phyloP scores from a whole-genome alignment of 2,888 invertebrate genomes.

The Nomada lathburiana region DNA sequence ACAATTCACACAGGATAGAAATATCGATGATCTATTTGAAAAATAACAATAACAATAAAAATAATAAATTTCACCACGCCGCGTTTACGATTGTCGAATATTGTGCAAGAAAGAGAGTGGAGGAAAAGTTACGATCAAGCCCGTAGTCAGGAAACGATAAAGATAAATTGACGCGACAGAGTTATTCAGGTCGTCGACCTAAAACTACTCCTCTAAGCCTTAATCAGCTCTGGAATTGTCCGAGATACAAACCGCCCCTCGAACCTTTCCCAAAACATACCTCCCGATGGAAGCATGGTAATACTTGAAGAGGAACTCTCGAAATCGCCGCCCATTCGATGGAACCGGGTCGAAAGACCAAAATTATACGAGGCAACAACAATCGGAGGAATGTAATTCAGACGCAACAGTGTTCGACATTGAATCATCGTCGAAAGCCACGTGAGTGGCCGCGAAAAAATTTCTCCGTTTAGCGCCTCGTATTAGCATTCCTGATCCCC shows the following conservation, averaged over 20 bases:
- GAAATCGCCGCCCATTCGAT: not conserved
- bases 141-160: conserved; percentile 15
- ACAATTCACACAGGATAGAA: too few relatives aligned
- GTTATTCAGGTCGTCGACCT: conserved; percentile 28
- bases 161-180: conserved; percentile 29
- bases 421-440: conserved; percentile 56
- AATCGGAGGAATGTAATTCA: conserved; percentile 40
- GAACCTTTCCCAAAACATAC: too few relatives aligned
- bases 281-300: too few relatives aligned
- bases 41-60: too few relatives aligned
- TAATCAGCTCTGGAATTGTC: not conserved
- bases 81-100: not conserved
- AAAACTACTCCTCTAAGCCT: conserved; percentile 1
- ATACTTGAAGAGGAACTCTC: not conserved
- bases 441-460: conserved; percentile 51
- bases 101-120: conserved; percentile 28
- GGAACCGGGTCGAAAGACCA: not conserved
- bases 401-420: conserved; percentile 36
- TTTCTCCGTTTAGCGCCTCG: conserved; percentile 78
- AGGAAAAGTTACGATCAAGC: not conserved
- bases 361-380: not conserved
- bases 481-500: conserved; percentile 34
- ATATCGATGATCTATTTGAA: too few relatives aligned
- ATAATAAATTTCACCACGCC: too few relatives aligned
- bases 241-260: not conserved